Evolutionary conservation across 1,140 invertebrate genomes (phyloP).

Genomic region (Saxidomus purpurata): DNA sequence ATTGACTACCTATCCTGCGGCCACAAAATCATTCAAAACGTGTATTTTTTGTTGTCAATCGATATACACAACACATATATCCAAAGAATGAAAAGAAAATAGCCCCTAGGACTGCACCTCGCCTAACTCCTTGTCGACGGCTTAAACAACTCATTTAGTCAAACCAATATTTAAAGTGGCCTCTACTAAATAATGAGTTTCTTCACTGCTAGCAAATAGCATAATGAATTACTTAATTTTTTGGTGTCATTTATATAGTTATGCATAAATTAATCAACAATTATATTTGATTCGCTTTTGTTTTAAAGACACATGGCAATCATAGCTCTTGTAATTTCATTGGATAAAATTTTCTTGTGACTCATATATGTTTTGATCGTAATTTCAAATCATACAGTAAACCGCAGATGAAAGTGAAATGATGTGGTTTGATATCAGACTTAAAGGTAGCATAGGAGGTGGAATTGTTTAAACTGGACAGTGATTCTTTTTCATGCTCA

Average conservation of each 20-base stretch:
- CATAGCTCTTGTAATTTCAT: not conserved
- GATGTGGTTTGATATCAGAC: not conserved
- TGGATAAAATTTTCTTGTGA: conserved; percentile 1
- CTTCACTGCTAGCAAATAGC: not conserved
- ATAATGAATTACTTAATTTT: not conserved
- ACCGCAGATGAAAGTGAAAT: not conserved
- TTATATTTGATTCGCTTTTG: conserved; percentile 18
- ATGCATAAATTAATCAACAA: conserved; percentile 21
- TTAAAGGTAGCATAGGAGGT: not conserved
- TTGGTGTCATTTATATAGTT: not conserved
- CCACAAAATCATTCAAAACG: not conserved
- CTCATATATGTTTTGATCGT: conserved; percentile 18
- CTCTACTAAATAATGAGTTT: conserved; percentile 4
- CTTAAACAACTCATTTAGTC: not conserved
- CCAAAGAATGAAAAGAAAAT: not conserved
- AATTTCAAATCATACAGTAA: not conserved
- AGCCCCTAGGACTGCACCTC: not conserved
- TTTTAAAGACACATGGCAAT: conserved; percentile 15
- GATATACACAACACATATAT: not conserved
- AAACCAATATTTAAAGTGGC: not conserved
- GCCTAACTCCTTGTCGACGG: not conserved
- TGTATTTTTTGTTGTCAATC: not conserved
- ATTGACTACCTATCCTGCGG: not conserved
- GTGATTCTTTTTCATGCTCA: too few species aligned
- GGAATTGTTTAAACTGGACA: not conserved